phyloP scores from a whole-genome alignment of 2,113 vertebrate genomes.

The Callithrix jacchus region DNA sequence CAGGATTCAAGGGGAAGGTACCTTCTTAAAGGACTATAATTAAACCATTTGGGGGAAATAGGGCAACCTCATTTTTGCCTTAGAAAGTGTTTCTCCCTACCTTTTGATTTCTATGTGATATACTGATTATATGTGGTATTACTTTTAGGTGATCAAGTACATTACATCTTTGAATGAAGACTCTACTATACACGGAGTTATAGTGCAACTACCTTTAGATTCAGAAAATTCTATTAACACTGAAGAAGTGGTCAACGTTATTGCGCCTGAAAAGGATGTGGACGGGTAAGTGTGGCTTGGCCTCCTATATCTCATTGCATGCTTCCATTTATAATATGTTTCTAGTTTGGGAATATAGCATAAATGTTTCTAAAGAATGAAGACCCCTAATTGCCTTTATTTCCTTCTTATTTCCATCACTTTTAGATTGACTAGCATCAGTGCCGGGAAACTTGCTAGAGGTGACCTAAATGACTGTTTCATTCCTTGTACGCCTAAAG shows the following conservation, averaged over 20 bases:
- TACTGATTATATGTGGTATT: background rate
- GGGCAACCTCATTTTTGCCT: background rate
- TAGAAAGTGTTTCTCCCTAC: background rate
- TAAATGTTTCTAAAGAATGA: background rate
- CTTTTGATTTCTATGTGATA: background rate
- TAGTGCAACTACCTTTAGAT: constrained; percentile 96
- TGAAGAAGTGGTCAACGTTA: constrained; percentile 92
- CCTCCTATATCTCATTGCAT: background rate
- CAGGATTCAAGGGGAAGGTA: background rate
- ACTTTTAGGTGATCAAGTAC: constrained; percentile 89
- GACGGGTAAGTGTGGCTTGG: constrained; percentile 89
- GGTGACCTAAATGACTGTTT: constrained; percentile 95
- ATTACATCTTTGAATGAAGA: constrained; percentile 93
- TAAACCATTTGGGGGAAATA: background rate
- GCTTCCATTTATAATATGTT: background rate
- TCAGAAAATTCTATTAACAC: constrained; percentile 92
- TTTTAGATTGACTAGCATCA: constrained; percentile 93
- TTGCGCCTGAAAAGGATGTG: constrained; percentile 95
- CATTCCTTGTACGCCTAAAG: constrained; percentile 97
- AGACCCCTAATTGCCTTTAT: background rate
- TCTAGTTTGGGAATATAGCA: background rate
- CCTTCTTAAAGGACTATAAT: background rate
- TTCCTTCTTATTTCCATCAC: background rate
- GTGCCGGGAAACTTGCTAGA: constrained; percentile 95
- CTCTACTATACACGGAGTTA: constrained; percentile 91